Base-by-base conservation (phyloP, 2,888 invertebrate species). In the Carabus problematicus region DNA sequence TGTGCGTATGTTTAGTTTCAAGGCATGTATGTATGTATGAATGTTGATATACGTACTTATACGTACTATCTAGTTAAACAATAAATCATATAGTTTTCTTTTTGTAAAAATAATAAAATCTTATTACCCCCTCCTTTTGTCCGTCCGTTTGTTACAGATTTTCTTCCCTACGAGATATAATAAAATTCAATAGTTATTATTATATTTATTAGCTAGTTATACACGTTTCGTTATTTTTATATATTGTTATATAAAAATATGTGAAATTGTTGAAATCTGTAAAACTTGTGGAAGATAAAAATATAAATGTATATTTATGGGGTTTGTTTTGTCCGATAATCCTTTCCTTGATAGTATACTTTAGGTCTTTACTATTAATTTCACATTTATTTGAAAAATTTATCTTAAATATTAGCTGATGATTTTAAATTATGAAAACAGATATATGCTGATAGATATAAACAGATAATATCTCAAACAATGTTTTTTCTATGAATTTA, bases 241-340 rank as follows among this genome's bases (percentile, higher is more conserved):
- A 70, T 72, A 71, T 70, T 70, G 70, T 40, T 66, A 72, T 62
- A 72, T 70, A 71, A 72, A 72, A 64, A 16, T 11, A 45, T 62
- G 59, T 45, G 70, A 45, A 70, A 76, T 76, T 73, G 71, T 81
- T 82, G 82, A 81, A 82, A 83, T 82, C 81, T 83, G 81, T 78
- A 78, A 81, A 83, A 84, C 49, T 19, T 52, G 58, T 52, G 19
- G 62, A 62, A 43, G 41, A 64, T 45, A 64, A 64, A 59, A 43
- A 58, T 52, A 64, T 70, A 12, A 70, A 42, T 69, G 29, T 69
- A 45, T 29, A 56, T 43, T 29, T 43, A 42, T 16, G 29, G 58
- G 16, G 18, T 78, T 79, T 79, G 76, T 74, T 76, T 75, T 77
- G 75, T 77, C 78, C 79, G 77, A 79, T 77, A 77, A 41, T 58